A percentile compares a stretch with the other conserved stretches of the same genome.
phyloP scores from a whole-genome alignment of 2,797 vertebrate genomes.

The Cynopterus sphinx region DNA sequence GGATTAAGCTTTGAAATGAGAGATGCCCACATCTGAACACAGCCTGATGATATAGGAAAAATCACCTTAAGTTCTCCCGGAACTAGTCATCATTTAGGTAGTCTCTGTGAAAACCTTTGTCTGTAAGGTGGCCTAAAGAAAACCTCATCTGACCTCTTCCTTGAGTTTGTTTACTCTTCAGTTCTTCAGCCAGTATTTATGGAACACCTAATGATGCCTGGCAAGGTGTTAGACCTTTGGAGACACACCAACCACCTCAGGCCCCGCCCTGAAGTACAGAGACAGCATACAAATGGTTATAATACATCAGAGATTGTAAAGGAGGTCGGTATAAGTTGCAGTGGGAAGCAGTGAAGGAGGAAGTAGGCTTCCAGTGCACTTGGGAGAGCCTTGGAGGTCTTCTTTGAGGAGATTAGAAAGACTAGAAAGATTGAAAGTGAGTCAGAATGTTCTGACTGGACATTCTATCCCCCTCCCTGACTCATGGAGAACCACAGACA shows the following conservation, averaged over 20 bases:
- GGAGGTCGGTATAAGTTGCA: background rate
- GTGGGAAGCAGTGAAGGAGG: background rate
- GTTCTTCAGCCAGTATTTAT: background rate
- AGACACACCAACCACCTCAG: background rate
- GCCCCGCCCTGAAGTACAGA: background rate
- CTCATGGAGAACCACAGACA: background rate
- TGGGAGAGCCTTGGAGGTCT: background rate
- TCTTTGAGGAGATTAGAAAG: background rate
- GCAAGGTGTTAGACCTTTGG: background rate
- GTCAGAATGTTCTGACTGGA: background rate
- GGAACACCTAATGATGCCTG: background rate
- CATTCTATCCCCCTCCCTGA: background rate
- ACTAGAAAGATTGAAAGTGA: background rate
- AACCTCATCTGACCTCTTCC: background rate
- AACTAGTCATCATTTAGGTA: background rate
- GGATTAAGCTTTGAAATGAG: slow-evolving; percentile 9
- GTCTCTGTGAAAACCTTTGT: background rate
- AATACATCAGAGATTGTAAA: background rate
- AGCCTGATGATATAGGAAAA: background rate
- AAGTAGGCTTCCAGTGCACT: background rate
- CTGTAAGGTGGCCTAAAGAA: background rate
- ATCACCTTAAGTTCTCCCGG: background rate
- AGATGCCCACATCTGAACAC: background rate
- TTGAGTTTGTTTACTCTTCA: background rate
- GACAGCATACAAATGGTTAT: background rate